Evolutionary conservation across 2,888 invertebrate species (phyloP), one percentile per base, ranked within the genome.

Genomic region (Sminthurinus aureus): DNA sequence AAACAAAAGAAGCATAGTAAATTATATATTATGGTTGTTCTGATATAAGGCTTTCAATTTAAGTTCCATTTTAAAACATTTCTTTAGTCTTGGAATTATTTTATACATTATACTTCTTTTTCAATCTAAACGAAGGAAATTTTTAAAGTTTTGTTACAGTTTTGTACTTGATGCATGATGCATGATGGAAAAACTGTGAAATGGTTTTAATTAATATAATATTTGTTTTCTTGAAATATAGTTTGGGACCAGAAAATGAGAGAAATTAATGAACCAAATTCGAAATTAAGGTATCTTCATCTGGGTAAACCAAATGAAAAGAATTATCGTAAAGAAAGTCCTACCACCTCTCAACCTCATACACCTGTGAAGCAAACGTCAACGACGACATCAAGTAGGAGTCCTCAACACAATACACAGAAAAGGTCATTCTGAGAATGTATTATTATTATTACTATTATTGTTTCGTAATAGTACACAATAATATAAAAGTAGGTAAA

Each of bases 181-280:
- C 13, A 3, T 38, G 38, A 13, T 51, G 6, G 2, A 51, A n/a
- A 18, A 15, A 15, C 6, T 75, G 74, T 12, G 38, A 22, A 24
- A 74, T 15, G 52, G 77, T 15, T 52, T 6, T 51, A 13, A 58
- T 38, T 38, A 38, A 6, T 38, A 38, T 38, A 66, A 38, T 26
- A 38, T n/a, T 66, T 38, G 66, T 22, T 18, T 24, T 58, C 6
- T 38, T 38, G 3, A 38, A 38, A 38, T 79, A 0, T 77, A 82
- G 82, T 82, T 26, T 82, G 82, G 82, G 82, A 82, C 50, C 77
- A 77, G 52, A 82, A 82, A 26, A 82, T 82, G 77, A 67, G 71
- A 18, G 82, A 82, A 69, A 20, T 77, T 51, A 78, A 77, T 50
- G 82, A 82, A 18, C 82, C 82, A 0, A 82, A 82, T 77, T 66